Evolutionary conservation across 2,113 vertebrate genomes (phyloP), one percentile per base, ranked within the genome.

Genomic region (Crotalus horridus): DNA sequence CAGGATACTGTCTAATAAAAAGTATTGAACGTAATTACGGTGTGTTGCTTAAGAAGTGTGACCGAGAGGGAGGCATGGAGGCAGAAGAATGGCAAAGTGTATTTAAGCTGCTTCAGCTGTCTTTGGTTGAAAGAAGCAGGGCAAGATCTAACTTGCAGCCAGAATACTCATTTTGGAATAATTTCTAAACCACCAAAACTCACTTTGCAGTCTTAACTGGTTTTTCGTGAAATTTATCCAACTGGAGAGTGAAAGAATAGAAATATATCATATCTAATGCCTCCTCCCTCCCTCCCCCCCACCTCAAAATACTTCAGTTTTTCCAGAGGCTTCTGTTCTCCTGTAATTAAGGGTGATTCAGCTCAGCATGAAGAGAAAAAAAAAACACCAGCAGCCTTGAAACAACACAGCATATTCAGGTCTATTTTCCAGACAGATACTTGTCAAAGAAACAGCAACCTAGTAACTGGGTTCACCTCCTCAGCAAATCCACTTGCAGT

Each of bases 131-230:
- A 96, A 96, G 95, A 96, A 93, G 95, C 93, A 89, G 96, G 97
- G 97, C 98, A 99, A 98, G 98, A 98, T 98, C 93, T 96, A 98
- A 98, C 98, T 97, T 98, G 98, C 91, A 96, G 94, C 93, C 81
- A 93, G 89, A 93, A 93, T 96, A 93, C 93, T 96, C 95, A 58
- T 95, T 95, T 96, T 95, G 95, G 94, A 92, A 94, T 96, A 94
- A 95, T 95, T 96, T 91, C 81, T 33, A 92, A 95, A n/a, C 58
- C 93, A 64, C 46, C 29, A 4, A 89, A 90, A 92, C 59, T 20
- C 90, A 93, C 88, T 33, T 74, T 87, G 53, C 48, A 53, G 20
- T 90, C 69, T 89, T 29, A 58, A 89, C 88, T 69, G 48, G 89
- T 89, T 39, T 94, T 39, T 1, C 85, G 33, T 33, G 94, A 95